Base-by-base conservation (phyloP, 2,888 invertebrate species). In the Phaonia tiefii region DNA sequence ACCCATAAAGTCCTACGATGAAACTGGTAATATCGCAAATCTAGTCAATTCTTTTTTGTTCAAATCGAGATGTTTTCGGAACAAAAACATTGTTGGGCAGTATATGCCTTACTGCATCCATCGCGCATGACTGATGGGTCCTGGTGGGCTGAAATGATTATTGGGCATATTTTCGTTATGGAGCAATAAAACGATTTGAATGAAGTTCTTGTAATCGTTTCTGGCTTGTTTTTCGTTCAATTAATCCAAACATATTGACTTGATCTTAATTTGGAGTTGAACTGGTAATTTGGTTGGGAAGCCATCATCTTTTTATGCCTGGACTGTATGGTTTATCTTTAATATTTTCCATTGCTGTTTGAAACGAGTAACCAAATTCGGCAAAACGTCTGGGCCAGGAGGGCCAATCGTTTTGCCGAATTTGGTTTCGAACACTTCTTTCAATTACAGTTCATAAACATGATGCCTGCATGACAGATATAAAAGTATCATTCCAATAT, bases 361-460 rank as follows among this genome's bases (percentile, higher is more conserved):
- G 15, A 58, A 58, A 31, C 31, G 31, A 8, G 56, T 25, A 58
- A 31, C 26, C 56, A 58, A n/a, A n/a, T n/a, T 31, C n/a, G 56
- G n/a, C 56, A n/a, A n/a, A n/a, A 31, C 56, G 1, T 25, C 15
- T 58, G 31, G 56, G 3, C n/a, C 42, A 42, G 17, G 42, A 26
- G 31, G 56, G 3, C n/a, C 42, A 42, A 11, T 42, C 60, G 37
- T 63, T 63, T 42, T 42, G 10, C 42, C 63, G 58, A 75, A 67
- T 26, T 67, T 75, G 22, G 26, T 39, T 31, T 67, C 46, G 49
- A 75, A 75, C n/a, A 75, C 49, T 13, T 67, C 67, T 67, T 67
- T 75, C 46, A 75, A 60, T 46, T 58, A 46, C 10, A 67, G 67
- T 67, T 75, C 67, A 49, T 67, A 75, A 56, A 75, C 60, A 67